Conservation (phyloP, 2,797 vertebrate genomes). For the Galago senegalensis region DNA sequence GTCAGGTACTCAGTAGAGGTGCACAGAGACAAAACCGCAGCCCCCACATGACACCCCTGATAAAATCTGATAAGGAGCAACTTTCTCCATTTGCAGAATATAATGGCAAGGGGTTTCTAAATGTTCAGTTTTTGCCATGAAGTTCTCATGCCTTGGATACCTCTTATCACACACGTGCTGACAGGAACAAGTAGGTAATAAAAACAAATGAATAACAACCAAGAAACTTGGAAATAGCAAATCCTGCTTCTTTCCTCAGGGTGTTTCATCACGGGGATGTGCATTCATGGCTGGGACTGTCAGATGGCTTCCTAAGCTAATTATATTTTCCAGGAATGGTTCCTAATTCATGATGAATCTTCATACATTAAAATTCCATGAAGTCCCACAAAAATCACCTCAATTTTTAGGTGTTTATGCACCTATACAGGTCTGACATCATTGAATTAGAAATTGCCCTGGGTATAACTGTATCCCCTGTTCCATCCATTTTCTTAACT, state of each 20-base stretch:
- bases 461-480: neutral
- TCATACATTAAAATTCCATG: constrained; percentile 57
- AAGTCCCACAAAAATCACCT: constrained; percentile 44
- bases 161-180: neutral
- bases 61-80: constrained; percentile 15
- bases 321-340: constrained; percentile 47
- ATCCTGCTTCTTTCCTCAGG: neutral
- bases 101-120: constrained; percentile 33
- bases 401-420: constrained; percentile 25
- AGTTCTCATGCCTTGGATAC: neutral
- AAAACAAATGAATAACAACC: constrained; percentile 22
- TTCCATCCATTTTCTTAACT: neutral
- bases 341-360: constrained; percentile 55
- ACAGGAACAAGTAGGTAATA: constrained; percentile 1
- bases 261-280: constrained; percentile 6
- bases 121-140: constrained; percentile 23
- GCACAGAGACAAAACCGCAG: neutral
- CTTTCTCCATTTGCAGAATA: constrained; percentile 44
- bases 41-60: neutral
- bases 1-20: neutral
- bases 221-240: neutral
- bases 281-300: neutral
- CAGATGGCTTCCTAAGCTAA: neutral
- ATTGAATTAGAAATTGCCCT: neutral
- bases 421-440: neutral